These are phyloP conservation scores for Gephyroberyx darwinii DNA, from an alignment of 2,797 vertebrate species.

Conservation along the genomic window DNA sequence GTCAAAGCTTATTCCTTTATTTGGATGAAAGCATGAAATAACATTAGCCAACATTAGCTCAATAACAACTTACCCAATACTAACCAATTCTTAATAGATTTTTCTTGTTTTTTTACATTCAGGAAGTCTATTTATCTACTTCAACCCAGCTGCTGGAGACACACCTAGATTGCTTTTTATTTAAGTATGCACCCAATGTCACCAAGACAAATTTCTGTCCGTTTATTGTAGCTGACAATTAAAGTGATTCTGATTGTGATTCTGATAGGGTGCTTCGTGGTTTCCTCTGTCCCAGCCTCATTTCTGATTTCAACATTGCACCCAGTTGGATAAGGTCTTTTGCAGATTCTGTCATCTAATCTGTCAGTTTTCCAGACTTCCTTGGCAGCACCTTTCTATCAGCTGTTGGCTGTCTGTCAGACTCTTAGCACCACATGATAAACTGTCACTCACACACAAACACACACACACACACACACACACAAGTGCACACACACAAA, in stretches of 20 bases:
- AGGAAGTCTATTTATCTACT: no score
- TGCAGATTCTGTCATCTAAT: constrained; percentile 68
- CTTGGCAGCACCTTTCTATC: constrained; percentile 61
- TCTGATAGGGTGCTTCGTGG: constrained; percentile 15
- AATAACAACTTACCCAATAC: no score
- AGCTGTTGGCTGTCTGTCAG: constrained; percentile 47
- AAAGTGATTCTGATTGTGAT: not conserved
- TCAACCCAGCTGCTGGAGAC: no score
- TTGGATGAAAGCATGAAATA: no score
- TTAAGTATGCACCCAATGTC: no score
- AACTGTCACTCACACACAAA: constrained; percentile 35
- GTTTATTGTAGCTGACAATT: no score
- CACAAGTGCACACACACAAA: constrained; percentile 4
- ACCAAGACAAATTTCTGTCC: no score
- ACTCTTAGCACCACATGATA: constrained; percentile 51
- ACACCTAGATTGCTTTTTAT: no score
- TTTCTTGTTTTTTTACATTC: no score
- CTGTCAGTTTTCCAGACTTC: constrained; percentile 58
- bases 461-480: constrained; percentile 16
- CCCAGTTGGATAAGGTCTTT: constrained; percentile 54
- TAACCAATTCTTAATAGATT: no score
- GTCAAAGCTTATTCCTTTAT: no score
- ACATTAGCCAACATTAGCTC: no score
- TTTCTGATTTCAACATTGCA: constrained; percentile 45
- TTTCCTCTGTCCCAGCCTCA: constrained; percentile 10